phyloP scores from a whole-genome alignment of 1,140 invertebrate genomes.

The Pemphigus obesinymphae region DNA sequence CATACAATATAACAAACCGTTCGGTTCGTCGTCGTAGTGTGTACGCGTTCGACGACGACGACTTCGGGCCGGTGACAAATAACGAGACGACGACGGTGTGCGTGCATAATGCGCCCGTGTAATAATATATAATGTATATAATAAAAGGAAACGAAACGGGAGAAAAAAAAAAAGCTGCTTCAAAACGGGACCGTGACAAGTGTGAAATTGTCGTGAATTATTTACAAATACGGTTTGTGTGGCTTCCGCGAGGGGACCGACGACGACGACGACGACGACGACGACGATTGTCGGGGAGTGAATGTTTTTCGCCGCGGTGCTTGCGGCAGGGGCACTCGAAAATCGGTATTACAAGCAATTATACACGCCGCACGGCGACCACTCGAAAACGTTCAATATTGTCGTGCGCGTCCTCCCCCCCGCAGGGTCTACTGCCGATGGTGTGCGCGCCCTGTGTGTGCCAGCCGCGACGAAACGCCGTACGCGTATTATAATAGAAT shows the following conservation, averaged over 20 bases:
- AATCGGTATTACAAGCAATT: conserved; percentile 34
- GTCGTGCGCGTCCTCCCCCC: background rate
- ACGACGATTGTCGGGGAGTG: background rate
- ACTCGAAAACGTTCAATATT: conserved; percentile 35
- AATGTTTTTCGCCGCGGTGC: conserved; percentile 17
- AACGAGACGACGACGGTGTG: background rate
- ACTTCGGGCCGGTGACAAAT: background rate
- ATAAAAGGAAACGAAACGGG: background rate
- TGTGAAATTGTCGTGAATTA: conserved; percentile 40
- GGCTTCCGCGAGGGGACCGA: background rate
- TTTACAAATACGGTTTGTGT: conserved; percentile 16
- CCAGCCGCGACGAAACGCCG: background rate
- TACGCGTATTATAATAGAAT: background rate
- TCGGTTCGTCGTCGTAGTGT: background rate
- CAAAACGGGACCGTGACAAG: conserved; percentile 20
- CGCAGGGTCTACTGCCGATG: background rate
- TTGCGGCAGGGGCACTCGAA: background rate
- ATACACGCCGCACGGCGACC: conserved; percentile 30
- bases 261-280: background rate
- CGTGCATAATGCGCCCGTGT: background rate
- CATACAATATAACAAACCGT: background rate
- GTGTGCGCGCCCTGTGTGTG: background rate
- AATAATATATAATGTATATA: conserved; percentile 24
- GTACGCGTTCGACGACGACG: background rate
- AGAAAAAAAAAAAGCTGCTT: conserved; percentile 22